These are phyloP conservation scores for Diachasmimorpha longicaudata DNA, from an alignment of 1,140 invertebrate species.

Conservation along the genomic window DNA sequence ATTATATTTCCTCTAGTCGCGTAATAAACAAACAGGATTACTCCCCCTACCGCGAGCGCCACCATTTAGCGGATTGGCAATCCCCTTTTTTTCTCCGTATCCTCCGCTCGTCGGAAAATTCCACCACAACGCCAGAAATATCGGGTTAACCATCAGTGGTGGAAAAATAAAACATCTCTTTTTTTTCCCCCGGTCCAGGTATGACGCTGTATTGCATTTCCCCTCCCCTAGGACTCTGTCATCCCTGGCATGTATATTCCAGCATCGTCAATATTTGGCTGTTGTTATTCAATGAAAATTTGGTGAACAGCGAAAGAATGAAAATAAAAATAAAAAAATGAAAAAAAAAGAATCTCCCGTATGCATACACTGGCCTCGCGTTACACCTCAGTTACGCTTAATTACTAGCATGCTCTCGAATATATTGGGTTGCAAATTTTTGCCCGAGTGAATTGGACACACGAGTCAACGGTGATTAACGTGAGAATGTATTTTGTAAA, in stretches of 20 bases:
- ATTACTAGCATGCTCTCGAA: conserved; percentile 8
- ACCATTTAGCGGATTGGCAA: conserved; percentile 27
- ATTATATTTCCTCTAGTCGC: conserved; percentile 22
- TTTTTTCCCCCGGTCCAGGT: not conserved
- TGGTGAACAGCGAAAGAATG: not conserved
- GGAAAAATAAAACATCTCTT: not conserved
- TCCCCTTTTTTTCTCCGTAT: not conserved
- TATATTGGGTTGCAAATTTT: not conserved
- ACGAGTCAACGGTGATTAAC: not conserved
- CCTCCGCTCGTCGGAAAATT: not conserved
- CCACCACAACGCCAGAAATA: not conserved
- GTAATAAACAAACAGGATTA: conserved; percentile 50
- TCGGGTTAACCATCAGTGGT: not conserved
- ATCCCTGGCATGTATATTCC: not conserved
- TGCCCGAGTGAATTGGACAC: not conserved
- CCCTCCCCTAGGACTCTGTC: too few species aligned
- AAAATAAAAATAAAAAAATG: not conserved
- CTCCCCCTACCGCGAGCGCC: conserved; percentile 1
- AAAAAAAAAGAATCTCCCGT: not conserved
- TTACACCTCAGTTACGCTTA: conserved; percentile 27
- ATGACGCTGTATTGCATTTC: not conserved
- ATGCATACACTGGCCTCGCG: not conserved
- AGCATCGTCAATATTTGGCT: conserved; percentile 34
- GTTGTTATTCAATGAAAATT: conserved; percentile 21
- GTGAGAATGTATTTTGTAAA: too few species aligned